Evolutionary conservation across 2,888 invertebrate species (phyloP).

Genomic region (Cyclophora albipunctata): DNA sequence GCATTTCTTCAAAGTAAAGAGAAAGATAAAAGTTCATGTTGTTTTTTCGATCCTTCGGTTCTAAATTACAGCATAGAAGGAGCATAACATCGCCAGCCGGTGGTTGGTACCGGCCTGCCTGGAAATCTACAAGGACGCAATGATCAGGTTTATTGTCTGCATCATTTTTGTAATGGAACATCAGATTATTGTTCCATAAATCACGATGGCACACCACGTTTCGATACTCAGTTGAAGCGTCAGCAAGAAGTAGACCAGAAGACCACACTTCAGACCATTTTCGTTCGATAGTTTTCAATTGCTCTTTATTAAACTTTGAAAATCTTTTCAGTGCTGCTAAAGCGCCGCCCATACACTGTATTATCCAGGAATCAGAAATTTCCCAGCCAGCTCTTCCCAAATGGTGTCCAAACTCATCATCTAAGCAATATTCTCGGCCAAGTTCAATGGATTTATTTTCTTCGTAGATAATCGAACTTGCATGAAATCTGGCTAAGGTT

Average conservation of each 20-base stretch:
- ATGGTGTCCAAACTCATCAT: constrained; percentile 38
- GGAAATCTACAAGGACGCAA: constrained; percentile 81
- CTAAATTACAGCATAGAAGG: constrained; percentile 71
- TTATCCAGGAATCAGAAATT: constrained; percentile 42
- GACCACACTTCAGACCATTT: constrained; percentile 48
- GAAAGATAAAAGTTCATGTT: constrained; percentile 66
- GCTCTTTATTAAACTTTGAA: constrained; percentile 40
- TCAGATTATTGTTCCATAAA: constrained; percentile 78
- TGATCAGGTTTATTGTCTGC: constrained; percentile 53
- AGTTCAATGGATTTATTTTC: constrained; percentile 47
- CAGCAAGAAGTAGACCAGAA: constrained; percentile 35
- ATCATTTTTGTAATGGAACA: constrained; percentile 61
- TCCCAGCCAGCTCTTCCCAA: constrained; percentile 44
- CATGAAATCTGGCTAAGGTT: constrained; percentile 67
- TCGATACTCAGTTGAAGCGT: constrained; percentile 42
- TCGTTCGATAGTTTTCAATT: constrained; percentile 35
- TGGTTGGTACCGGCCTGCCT: constrained; percentile 79
- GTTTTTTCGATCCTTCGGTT: constrained; percentile 57
- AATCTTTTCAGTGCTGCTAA: constrained; percentile 43
- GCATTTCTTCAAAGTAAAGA: constrained; percentile 73
- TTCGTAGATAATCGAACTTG: constrained; percentile 68
- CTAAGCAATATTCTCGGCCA: constrained; percentile 32
- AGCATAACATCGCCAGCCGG: constrained; percentile 79
- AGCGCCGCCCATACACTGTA: constrained; percentile 51
- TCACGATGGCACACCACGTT: constrained; percentile 78